A percentile compares a stretch with the other conserved stretches of the same genome.
phyloP scores from a whole-genome alignment of 2,797 vertebrate genomes.

The Mus spretus region DNA sequence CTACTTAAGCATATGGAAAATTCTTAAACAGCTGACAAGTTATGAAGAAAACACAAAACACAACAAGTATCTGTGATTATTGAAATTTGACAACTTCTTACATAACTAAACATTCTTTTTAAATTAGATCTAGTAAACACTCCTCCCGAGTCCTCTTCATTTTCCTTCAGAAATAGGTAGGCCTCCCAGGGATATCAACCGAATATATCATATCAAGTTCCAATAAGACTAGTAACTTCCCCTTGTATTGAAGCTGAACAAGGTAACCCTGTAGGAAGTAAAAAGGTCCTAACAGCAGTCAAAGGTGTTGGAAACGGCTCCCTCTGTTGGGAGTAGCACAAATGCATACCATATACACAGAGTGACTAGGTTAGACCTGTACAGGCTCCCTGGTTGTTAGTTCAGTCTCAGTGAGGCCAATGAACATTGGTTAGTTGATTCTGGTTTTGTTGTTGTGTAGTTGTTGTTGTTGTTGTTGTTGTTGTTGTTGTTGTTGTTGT shows the following conservation, averaged over 20 bases:
- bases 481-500: too few relatives aligned
- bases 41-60: too few relatives aligned
- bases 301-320: not conserved
- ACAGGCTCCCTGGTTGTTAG: not conserved
- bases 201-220: not conserved
- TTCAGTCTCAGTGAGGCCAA: not conserved
- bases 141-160: too few relatives aligned
- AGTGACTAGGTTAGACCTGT: not conserved
- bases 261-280: not conserved
- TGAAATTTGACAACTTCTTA: too few relatives aligned
- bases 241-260: not conserved
- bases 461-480: too few relatives aligned
- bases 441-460: too few relatives aligned
- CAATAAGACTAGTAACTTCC: not conserved
- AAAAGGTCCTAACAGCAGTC: not conserved
- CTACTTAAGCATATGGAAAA: not conserved
- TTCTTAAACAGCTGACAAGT: too few relatives aligned
- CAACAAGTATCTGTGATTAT: too few relatives aligned
- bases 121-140: too few relatives aligned
- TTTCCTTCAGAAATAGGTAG: too few relatives aligned
- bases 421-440: not conserved
- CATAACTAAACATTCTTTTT: too few relatives aligned
- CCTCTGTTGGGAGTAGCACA: not conserved
- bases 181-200: not conserved
- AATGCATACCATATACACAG: not conserved